A percentile compares a stretch with the other conserved stretches of the same genome.
These are phyloP conservation scores for Eupithecia tripunctaria DNA, from an alignment of 2,888 invertebrate genomes.

Conservation along the genomic window DNA sequence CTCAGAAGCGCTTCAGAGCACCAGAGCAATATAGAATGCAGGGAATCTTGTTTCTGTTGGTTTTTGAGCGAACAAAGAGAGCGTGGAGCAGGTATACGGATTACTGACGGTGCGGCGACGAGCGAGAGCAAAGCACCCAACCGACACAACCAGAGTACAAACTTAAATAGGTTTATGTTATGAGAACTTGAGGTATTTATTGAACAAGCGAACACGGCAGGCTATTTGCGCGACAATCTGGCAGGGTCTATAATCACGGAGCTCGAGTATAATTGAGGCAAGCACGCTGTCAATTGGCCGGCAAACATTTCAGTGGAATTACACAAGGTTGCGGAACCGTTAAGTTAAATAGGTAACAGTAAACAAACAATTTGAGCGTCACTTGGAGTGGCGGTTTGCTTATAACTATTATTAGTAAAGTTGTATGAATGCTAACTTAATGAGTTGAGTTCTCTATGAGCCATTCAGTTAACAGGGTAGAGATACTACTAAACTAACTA, in stretches of 20 bases:
- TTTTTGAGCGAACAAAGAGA: conserved; percentile 68
- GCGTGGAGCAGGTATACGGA: conserved; percentile 75
- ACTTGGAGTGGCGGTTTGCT: conserved; percentile 14
- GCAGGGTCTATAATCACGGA: not conserved
- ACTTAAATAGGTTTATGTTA: conserved; percentile 72
- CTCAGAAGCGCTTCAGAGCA: conserved; percentile 17
- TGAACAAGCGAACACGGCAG: conserved; percentile 36
- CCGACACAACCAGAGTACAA: conserved; percentile 38
- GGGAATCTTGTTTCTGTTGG: conserved; percentile 66
- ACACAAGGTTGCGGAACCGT: conserved; percentile 63
- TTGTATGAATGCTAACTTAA: not conserved
- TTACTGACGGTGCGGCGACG: conserved; percentile 58
- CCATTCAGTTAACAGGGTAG: not conserved
- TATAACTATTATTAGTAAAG: conserved; percentile 16
- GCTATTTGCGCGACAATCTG: conserved; percentile 39
- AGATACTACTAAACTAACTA: not conserved
- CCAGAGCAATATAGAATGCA: conserved; percentile 37
- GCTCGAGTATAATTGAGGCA: conserved; percentile 21
- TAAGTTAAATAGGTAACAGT: conserved; percentile 73
- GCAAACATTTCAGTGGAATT: conserved; percentile 55
- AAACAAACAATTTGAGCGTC: conserved; percentile 46
- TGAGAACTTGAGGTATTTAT: conserved; percentile 69
- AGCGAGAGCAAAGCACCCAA: conserved; percentile 52
- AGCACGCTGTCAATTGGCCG: conserved; percentile 52
- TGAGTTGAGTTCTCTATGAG: not conserved